These are phyloP conservation scores for Enoplosus armatus DNA, from an alignment of 2,797 vertebrate genomes.

Conservation along the genomic window DNA sequence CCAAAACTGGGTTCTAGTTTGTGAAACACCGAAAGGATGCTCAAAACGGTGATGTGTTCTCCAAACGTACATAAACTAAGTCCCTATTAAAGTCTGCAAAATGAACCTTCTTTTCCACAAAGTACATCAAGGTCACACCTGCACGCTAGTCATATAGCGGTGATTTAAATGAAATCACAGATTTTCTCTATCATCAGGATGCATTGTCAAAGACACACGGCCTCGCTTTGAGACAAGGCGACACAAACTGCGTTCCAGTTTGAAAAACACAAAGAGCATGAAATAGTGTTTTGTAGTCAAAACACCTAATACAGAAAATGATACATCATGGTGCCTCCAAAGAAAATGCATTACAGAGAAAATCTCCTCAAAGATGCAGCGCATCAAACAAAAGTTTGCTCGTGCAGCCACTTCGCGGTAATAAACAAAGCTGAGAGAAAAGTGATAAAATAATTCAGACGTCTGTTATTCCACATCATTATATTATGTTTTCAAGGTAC, in stretches of 20 bases:
- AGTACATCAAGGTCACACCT: background rate
- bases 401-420: background rate
- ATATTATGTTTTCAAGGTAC: background rate
- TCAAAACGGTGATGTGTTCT: background rate
- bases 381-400: background rate
- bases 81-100: background rate
- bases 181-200: background rate
- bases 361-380: background rate
- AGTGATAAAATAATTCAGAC: background rate
- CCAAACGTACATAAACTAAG: background rate
- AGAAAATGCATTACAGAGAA: background rate
- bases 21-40: background rate
- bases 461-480: background rate
- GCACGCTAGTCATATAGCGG: background rate
- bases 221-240: background rate
- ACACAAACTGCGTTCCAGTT: background rate
- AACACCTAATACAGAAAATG: background rate
- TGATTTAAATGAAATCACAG: background rate
- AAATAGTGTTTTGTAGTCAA: background rate
- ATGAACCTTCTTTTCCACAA: background rate
- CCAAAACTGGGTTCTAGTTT: background rate
- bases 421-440: background rate
- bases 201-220: background rate
- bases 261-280: background rate
- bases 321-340: background rate